A percentile compares a stretch with the other conserved stretches of the same genome.
These are phyloP conservation scores for Iphiclides podalirius DNA, from an alignment of 2,888 invertebrate genomes.

Conservation along the genomic window DNA sequence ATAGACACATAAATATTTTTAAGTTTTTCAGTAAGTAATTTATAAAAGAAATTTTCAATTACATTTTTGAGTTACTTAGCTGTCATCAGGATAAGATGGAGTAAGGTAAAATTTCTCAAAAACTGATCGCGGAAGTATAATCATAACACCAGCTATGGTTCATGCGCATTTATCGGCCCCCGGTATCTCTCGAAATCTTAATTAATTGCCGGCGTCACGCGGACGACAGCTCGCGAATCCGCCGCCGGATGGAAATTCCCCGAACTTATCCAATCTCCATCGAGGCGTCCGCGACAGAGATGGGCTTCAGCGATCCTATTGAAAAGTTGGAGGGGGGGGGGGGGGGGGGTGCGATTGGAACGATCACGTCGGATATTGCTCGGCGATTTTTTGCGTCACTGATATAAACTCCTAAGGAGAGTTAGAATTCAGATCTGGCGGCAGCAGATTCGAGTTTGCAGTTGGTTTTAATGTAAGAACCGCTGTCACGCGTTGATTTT, in stretches of 20 bases:
- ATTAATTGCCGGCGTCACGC: constrained; percentile 8
- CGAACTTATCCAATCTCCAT: constrained; percentile 21
- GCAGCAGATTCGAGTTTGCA: not conserved
- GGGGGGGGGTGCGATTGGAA: not conserved
- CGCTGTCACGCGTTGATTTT: not conserved
- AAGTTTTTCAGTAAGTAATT: too few relatives aligned
- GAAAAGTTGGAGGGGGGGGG: constrained; percentile 12
- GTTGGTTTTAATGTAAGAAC: too few relatives aligned
- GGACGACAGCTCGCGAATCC: constrained; percentile 11
- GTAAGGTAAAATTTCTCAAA: too few relatives aligned
- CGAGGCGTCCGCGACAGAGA: constrained; percentile 12
- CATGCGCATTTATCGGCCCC: too few relatives aligned
- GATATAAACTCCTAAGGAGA: too few relatives aligned
- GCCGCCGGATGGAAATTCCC: constrained; percentile 9
- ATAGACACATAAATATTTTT: too few relatives aligned
- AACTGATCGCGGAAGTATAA: too few relatives aligned
- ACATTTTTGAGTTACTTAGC: too few relatives aligned
- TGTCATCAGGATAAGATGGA: too few relatives aligned
- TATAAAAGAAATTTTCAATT: too few relatives aligned
- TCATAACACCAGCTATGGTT: too few relatives aligned
- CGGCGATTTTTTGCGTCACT: not conserved
- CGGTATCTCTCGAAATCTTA: constrained; percentile 1
- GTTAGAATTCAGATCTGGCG: not conserved
- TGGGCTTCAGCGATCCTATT: constrained; percentile 10
- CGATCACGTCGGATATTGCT: not conserved